Percentiles rank a stretch among this genome's conserved stretches.
Conservation (phyloP, 2,113 vertebrate genomes). For the Mesitornis unicolor region DNA sequence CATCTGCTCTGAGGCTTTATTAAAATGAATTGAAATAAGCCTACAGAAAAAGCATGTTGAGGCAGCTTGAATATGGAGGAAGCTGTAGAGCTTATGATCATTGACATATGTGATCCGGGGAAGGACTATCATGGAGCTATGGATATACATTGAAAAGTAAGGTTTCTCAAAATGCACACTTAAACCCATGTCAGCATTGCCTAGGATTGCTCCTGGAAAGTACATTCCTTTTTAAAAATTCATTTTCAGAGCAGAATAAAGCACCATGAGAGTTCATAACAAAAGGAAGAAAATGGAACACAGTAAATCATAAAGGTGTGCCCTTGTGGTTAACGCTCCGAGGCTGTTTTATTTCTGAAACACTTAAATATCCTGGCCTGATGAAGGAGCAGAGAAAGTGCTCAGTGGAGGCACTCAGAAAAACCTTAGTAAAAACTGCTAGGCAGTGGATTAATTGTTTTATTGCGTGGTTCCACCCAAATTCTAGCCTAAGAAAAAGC, state of each 20-base stretch:
- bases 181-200: rapidly evolving
- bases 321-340: background rate
- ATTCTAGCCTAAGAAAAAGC: background rate
- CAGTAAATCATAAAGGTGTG: background rate
- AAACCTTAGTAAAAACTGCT: background rate
- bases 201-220: background rate
- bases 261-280: background rate
- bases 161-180: background rate
- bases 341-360: background rate
- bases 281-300: background rate
- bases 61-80: background rate
- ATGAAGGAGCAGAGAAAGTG: rapidly evolving
- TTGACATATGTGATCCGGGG: background rate
- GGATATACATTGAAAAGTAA: background rate
- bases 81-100: background rate
- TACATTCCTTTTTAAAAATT: background rate
- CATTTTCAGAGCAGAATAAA: background rate
- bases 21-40: constrained; percentile 43
- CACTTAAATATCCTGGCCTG: background rate
- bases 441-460: background rate
- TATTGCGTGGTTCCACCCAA: background rate
- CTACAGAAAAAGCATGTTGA: background rate
- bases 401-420: background rate
- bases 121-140: background rate
- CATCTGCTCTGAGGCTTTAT: constrained; percentile 10